A percentile compares a stretch with the other conserved stretches of the same genome.
These are phyloP conservation scores for Sylvia atricapilla DNA, from an alignment of 2,113 vertebrate genomes.

Conservation along the genomic window DNA sequence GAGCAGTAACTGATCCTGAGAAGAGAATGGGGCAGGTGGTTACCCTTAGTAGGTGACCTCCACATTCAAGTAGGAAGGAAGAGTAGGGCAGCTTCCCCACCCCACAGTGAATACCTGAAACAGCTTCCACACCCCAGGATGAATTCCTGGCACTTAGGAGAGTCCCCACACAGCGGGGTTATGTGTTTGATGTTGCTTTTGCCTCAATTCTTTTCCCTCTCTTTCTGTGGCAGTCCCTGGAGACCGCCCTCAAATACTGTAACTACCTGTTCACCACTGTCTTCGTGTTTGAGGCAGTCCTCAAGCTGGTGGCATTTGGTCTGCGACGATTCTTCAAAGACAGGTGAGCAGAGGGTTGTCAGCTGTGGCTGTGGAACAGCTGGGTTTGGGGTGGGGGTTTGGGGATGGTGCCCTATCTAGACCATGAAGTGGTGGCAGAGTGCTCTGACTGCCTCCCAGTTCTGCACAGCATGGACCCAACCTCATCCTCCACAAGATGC, in stretches of 20 bases:
- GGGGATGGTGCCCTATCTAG: not conserved
- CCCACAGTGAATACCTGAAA: not conserved
- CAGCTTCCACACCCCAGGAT: not conserved
- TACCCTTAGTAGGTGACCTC: not conserved
- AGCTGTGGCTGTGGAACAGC: not conserved
- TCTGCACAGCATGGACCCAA: not conserved
- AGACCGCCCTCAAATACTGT: slow-evolving; percentile 96
- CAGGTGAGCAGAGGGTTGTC: slow-evolving; percentile 73
- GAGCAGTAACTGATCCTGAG: not conserved
- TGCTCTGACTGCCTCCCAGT: not conserved
- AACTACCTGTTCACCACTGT: slow-evolving; percentile 98
- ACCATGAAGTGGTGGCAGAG: not conserved
- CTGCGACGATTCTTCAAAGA: slow-evolving; percentile 98
- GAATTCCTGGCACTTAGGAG: not conserved
- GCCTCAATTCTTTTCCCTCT: slow-evolving; percentile 3
- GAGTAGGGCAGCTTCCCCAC: not conserved
- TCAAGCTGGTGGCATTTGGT: slow-evolving; percentile 95
- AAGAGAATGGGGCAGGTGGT: not conserved
- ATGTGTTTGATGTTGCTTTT: not conserved
- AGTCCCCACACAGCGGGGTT: rapidly evolving
- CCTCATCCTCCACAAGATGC: not conserved
- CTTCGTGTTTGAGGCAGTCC: slow-evolving; percentile 92
- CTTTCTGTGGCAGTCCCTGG: slow-evolving; percentile 82
- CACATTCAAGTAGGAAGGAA: not conserved
- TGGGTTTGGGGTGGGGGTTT: not conserved